Evolutionary conservation across 2,797 vertebrate genomes (phyloP), one percentile per base, ranked within the genome.

Genomic region (Erethizon dorsatum): DNA sequence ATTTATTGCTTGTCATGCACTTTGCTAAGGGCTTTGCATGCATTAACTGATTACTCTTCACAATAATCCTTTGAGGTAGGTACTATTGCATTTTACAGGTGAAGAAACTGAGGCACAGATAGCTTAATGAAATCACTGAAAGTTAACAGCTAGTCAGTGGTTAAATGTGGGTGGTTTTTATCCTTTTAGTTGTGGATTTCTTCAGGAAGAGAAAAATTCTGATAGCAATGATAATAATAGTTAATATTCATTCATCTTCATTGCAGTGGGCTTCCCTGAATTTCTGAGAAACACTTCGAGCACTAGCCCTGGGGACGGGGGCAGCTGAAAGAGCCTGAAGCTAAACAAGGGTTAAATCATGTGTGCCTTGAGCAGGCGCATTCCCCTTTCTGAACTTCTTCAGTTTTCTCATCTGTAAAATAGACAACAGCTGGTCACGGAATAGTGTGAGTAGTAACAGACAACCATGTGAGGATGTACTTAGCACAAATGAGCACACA

Each of bases 71-170:
- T 75, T 92, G 88, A 93, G 83, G 24, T 89, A 65, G 13, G 41
- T 45, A 80, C 31, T 50, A 54, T 84, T 87, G 63, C 50, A 94
- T 67, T 73, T 71, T 96, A 88, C 47, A 89, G 52, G 83, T 75
- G 52, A 91, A 89, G 90, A 96, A 88, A 97, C 63, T 45, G 59
- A 96, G 84, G 82, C 80, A 87, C 11, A 47, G 80, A 61, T 31
- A 50, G 33, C 65, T 91, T 61, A 84, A 87, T 59, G 52, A 85
- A 92, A 95, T 96, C 56, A 93, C 11, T 77, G 69, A 83, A 84
- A 63, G 26, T 95, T 65, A 94, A 78, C 33, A 84, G 37, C 57
- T 67, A 83, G n/a, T 61, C 69, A 94, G 56, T 26, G 31, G 41
- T 14, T 57, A 56, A 91, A 79, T n/a, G 71, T 20, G 18, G 3